Evolutionary conservation across 2,113 vertebrate species (phyloP).

Genomic region (Nerophis lumbriciformis): DNA sequence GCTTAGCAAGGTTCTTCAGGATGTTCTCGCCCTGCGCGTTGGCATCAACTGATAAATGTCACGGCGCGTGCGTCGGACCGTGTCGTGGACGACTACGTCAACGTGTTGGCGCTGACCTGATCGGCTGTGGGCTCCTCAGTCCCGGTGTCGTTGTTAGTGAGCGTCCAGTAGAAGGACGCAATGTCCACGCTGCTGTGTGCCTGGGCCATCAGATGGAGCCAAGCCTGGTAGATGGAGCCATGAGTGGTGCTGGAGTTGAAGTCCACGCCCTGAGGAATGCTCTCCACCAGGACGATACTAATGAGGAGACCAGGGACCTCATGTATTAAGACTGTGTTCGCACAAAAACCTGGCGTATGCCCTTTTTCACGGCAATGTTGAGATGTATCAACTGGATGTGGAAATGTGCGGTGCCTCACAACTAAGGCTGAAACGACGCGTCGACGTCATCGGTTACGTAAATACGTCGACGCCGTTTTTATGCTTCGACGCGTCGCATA

Average conservation of each 20-base stretch:
- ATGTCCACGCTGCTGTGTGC: conserved; percentile 82
- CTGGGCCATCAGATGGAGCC: conserved; percentile 70
- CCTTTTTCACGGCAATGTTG: background rate
- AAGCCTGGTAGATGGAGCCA: conserved; percentile 77
- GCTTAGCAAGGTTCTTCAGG: conserved; percentile 63
- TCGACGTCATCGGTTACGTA: too few species aligned
- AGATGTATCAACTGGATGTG: too few species aligned
- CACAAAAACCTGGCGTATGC: background rate
- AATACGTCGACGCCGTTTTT: too few species aligned
- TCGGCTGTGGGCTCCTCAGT: conserved; percentile 76
- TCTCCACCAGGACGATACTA: conserved; percentile 83
- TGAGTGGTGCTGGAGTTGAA: conserved; percentile 67
- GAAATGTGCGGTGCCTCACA: too few species aligned
- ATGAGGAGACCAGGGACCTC: background rate
- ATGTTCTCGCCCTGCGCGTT: conserved; percentile 75
- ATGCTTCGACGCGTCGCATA: too few species aligned
- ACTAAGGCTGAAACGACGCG: too few species aligned
- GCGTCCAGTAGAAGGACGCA: conserved; percentile 93
- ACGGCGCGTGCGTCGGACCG: too few species aligned
- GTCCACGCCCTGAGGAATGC: conserved; percentile 81
- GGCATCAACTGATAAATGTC: background rate
- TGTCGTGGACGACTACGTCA: too few species aligned
- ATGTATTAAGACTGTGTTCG: background rate
- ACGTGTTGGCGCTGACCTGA: conserved; percentile 62
- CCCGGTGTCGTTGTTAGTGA: conserved; percentile 80